phyloP scores from a whole-genome alignment of 2,888 invertebrate species.

The Xestia c-nigrum region DNA sequence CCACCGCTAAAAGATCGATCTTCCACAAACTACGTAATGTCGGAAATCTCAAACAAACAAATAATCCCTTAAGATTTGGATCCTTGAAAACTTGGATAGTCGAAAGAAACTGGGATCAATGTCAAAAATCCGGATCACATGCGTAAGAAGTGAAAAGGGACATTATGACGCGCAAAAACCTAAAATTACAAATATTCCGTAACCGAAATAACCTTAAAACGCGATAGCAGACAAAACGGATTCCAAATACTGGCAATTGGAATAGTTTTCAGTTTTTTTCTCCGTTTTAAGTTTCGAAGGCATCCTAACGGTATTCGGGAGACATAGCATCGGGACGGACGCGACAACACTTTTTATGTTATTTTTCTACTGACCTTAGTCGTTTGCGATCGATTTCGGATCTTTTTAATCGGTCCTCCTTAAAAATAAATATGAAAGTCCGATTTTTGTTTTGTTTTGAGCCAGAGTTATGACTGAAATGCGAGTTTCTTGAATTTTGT shows the following conservation, averaged over 20 bases:
- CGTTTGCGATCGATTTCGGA: constrained; percentile 81
- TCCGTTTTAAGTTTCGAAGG: constrained; percentile 83
- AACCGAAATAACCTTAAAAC: constrained; percentile 71
- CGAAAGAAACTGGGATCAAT: constrained; percentile 52
- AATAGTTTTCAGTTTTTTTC: constrained; percentile 85
- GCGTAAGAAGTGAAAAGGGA: constrained; percentile 53
- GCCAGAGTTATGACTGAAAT: constrained; percentile 50
- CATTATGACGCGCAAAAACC: constrained; percentile 58
- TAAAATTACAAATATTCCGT: constrained; percentile 63
- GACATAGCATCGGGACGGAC: constrained; percentile 88
- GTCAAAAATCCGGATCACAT: constrained; percentile 57
- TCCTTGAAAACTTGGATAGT: background rate
- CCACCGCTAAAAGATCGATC: background rate
- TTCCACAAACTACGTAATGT: background rate
- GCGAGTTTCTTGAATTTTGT: constrained; percentile 26
- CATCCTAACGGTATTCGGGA: constrained; percentile 89
- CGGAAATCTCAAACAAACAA: background rate
- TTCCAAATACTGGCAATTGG: constrained; percentile 90
- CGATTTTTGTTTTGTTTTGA: constrained; percentile 54
- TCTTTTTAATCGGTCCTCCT: constrained; percentile 69
- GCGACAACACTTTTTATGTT: constrained; percentile 84
- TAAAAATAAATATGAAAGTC: constrained; percentile 67
- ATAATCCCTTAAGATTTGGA: background rate
- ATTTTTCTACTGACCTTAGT: constrained; percentile 86
- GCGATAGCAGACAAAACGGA: constrained; percentile 87